Percentiles rank a stretch among this genome's conserved stretches.
Evolutionary conservation across 2,888 invertebrate genomes (phyloP).

Genomic region (Volucella inanis): DNA sequence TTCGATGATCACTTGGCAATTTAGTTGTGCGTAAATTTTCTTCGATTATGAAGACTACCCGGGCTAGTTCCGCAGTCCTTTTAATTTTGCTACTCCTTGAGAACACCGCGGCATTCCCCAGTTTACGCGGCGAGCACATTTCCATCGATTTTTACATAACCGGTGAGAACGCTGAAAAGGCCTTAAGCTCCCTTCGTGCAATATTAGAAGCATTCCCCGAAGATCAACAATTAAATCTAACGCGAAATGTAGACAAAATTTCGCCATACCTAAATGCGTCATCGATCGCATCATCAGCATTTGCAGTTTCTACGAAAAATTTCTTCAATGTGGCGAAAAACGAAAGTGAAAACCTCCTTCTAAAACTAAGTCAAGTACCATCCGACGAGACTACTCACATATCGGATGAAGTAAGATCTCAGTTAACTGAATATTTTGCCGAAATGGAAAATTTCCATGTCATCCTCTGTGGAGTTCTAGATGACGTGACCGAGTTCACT

Average conservation of each 20-base stretch:
- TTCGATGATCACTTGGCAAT: conserved; percentile 1
- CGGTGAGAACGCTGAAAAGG: conserved; percentile 76
- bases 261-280: conserved; percentile 76
- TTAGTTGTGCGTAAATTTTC: conserved; percentile 55
- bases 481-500: conserved; percentile 79
- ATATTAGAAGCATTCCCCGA: conserved; percentile 78
- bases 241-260: conserved; percentile 76
- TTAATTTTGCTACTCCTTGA: conserved; percentile 12
- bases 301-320: conserved; percentile 76
- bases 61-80: neutral
- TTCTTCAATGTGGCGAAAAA: conserved; percentile 78
- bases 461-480: conserved; percentile 78
- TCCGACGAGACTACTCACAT: conserved; percentile 72
- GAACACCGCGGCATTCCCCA: conserved; percentile 39
- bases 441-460: conserved; percentile 81
- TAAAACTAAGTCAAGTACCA: conserved; percentile 79
- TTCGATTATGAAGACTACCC: conserved; percentile 43
- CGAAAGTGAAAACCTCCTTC: conserved; percentile 77
- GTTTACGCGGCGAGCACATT: conserved; percentile 76
- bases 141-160: conserved; percentile 78
- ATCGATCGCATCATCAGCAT: conserved; percentile 72
- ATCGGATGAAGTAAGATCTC: conserved; percentile 76
- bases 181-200: conserved; percentile 77
- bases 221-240: conserved; percentile 78
- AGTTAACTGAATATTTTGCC: conserved; percentile 79